Base-by-base conservation (phyloP, 2,113 vertebrate species). In the Podarcis muralis region DNA sequence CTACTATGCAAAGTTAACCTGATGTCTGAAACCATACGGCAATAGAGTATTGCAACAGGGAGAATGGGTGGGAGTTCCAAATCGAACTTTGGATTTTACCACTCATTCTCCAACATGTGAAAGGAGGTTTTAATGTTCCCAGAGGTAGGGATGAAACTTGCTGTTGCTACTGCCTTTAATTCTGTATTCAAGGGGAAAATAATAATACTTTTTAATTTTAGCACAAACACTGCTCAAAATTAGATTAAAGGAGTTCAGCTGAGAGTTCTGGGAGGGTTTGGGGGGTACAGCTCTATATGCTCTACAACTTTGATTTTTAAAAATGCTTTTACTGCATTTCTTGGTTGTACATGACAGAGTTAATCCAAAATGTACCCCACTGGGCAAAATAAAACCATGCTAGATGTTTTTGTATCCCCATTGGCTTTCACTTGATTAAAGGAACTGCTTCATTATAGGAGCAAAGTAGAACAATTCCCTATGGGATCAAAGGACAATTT, bases 321-420 rank as follows among this genome's bases (percentile, higher is more conserved):
- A 95, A 88, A 96, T 85, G 91, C 92, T 95, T 96, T 88, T 91
- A 91, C 87, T 91, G 95, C 95, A 97, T 96, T 95, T 96, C 90
- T 90, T 94, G 93, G 93, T 93, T 92, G 90, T 86, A 87, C 95
- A 97, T 96, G 94, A 96, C 94, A 95, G 94, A 94, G 94, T 93
- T 97, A 97, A 98, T 97, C 95, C 95, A 96, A 95, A 43, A 90
- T 92, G 95, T 95, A 95, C 95, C 95, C 95, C 96, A 91, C 81
- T 2, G 65, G 92, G 90, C 90, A 94, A 86, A 91, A 96, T 62
- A 95, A 94, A 97, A 94, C 91, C 82, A 87, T 90, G 84, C 87
- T 94, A 12, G 0, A 90, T 87, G 85, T 80, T 88, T 2, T 1
- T 83, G 32, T 86, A 48, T 85, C 92, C 94, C 83, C 77, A 65